Percentiles rank a stretch among this genome's conserved stretches.
phyloP scores from a whole-genome alignment of 1,140 invertebrate species.

The Drosophila lacertosa region DNA sequence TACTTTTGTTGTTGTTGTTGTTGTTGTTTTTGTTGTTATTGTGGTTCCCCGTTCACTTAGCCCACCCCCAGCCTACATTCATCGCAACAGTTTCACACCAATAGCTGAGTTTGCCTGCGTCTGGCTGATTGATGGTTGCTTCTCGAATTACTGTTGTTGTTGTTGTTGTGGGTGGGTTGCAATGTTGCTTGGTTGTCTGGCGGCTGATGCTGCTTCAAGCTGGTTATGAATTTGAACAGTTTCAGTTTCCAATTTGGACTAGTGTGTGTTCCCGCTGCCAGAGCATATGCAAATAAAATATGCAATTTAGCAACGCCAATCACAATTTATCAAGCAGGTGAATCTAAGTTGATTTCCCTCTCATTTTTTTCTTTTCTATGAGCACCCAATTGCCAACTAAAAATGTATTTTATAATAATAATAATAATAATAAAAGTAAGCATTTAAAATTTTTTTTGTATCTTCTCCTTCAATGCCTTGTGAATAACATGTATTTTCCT shows the following conservation, averaged over 20 bases:
- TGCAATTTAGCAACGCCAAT: conserved; percentile 24
- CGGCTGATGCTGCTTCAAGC: conserved; percentile 25
- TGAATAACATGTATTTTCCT: conserved; percentile 18
- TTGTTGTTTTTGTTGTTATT: conserved; percentile 12
- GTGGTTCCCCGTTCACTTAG: background rate
- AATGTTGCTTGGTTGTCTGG: conserved; percentile 60
- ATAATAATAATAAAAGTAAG: too few species aligned
- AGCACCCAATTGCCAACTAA: background rate
- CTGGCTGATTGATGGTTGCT: conserved; percentile 77
- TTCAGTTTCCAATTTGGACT: conserved; percentile 43
- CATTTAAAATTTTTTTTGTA: background rate
- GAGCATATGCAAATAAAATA: conserved; percentile 21
- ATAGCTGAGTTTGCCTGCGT: conserved; percentile 62
- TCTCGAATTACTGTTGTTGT: conserved; percentile 51
- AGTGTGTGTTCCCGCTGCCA: background rate
- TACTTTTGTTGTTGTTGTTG: conserved; percentile 11
- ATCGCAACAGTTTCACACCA: conserved; percentile 66
- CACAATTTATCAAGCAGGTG: background rate
- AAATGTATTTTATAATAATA: too few species aligned
- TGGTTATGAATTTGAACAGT: conserved; percentile 73
- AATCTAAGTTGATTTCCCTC: too few species aligned
- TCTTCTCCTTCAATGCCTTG: background rate
- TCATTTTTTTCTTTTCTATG: background rate
- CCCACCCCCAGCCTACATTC: background rate
- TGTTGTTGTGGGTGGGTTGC: conserved; percentile 49